A percentile compares a stretch with the other conserved stretches of the same genome.
These are phyloP conservation scores for Acronicta alni DNA, from an alignment of 2,888 invertebrate genomes.

Conservation along the genomic window DNA sequence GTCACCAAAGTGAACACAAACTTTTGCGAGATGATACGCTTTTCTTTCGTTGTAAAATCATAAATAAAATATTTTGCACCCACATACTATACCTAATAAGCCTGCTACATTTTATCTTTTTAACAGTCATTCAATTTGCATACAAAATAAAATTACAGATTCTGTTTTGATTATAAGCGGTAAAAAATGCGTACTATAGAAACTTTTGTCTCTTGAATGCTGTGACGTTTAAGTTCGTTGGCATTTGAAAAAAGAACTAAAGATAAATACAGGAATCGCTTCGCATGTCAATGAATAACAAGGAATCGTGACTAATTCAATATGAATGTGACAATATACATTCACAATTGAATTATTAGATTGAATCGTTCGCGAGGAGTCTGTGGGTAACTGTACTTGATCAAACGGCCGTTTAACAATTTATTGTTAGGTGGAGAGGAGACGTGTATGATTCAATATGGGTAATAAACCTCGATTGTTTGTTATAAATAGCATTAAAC, in stretches of 20 bases:
- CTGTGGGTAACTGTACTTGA: constrained; percentile 17
- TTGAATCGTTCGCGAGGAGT: constrained; percentile 19
- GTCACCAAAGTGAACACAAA: no score
- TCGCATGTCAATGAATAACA: constrained; percentile 36
- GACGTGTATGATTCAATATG: constrained; percentile 10
- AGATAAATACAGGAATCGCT: constrained; percentile 15
- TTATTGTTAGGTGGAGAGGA: constrained; percentile 27
- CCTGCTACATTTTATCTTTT: neutral
- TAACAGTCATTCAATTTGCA: neutral
- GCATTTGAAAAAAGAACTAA: constrained; percentile 15
- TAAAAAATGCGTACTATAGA: no score
- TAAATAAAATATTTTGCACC: no score
- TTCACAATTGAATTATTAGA: constrained; percentile 49
- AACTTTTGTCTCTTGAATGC: neutral
- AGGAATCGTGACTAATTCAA: constrained; percentile 46
- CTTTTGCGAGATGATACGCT: no score
- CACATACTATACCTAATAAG: no score
- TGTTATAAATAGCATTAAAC: constrained; percentile 20
- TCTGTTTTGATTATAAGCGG: neutral
- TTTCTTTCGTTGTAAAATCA: no score
- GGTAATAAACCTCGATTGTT: constrained; percentile 16
- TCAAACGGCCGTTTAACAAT: constrained; percentile 6
- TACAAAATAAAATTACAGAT: neutral
- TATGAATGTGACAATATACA: constrained; percentile 31
- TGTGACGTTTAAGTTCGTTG: constrained; percentile 18